A percentile compares a stretch with the other conserved stretches of the same genome.
These are phyloP conservation scores for Cliona cf. orientalis DNA, from an alignment of 37 sponge, comb jelly and placozoan genomes.

Conservation along the genomic window DNA sequence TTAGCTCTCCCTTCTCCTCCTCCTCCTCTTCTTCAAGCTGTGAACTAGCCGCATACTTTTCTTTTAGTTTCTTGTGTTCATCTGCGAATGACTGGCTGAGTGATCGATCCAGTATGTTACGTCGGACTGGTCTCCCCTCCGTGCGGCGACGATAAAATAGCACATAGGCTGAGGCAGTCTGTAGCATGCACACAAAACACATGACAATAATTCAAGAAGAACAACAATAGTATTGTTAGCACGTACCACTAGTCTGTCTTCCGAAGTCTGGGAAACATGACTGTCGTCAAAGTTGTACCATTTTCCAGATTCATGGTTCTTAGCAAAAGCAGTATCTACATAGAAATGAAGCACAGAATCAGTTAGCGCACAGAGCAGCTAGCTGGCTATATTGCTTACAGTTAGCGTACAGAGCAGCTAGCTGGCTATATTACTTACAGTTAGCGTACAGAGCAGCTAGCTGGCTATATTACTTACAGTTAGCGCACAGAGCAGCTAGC, in stretches of 20 bases:
- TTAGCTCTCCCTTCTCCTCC: too few relatives aligned
- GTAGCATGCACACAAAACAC: background rate
- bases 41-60: conserved; percentile 13
- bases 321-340: conserved; percentile 91
- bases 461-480: too few relatives aligned
- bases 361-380: too few relatives aligned
- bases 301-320: conserved; percentile 77
- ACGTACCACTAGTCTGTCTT: conserved; percentile 64
- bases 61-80: conserved; percentile 21
- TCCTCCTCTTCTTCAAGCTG: background rate
- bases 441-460: too few relatives aligned
- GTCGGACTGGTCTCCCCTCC: conserved; percentile 12
- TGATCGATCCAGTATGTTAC: conserved; percentile 33
- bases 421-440: too few relatives aligned
- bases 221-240: too few relatives aligned
- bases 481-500: too few relatives aligned
- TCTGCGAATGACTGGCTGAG: conserved; percentile 69
- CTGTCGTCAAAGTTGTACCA: conserved; percentile 97
- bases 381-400: too few relatives aligned
- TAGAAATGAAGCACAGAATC: too few relatives aligned
- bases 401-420: too few relatives aligned
- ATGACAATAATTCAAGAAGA: background rate
- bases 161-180: conserved; percentile 84
- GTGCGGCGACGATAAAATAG: conserved; percentile 74
- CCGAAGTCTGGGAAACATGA: conserved; percentile 70